Evolutionary conservation across 1,140 invertebrate species (phyloP).

Genomic region (Centruroides sculpturatus): DNA sequence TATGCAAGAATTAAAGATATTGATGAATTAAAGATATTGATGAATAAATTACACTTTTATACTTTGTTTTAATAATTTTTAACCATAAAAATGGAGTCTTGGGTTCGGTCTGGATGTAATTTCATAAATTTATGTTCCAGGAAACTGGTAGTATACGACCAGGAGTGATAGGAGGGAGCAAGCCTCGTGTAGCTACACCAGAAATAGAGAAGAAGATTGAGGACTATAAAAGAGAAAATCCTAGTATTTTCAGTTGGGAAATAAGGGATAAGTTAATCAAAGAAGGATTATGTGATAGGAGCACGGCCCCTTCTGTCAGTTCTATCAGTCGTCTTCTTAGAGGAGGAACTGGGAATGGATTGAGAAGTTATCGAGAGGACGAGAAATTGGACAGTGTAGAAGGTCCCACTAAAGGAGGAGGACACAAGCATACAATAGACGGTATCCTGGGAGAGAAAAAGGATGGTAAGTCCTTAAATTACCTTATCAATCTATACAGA

Average conservation of each 20-base stretch:
- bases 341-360: not conserved
- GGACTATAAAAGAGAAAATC: slow-evolving; percentile 79
- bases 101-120: no score
- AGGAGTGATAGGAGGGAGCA: slow-evolving; percentile 57
- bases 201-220: slow-evolving; percentile 82
- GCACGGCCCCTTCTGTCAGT: slow-evolving; percentile 64
- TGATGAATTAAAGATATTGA: no score
- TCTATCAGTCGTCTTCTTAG: slow-evolving; percentile 68
- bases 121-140: slow-evolving; percentile 2
- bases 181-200: slow-evolving; percentile 49
- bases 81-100: no score
- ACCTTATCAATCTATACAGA: no score
- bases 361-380: not conserved
- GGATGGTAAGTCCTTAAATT: slow-evolving; percentile 1
- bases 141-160: slow-evolving; percentile 82
- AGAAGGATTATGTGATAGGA: slow-evolving; percentile 68
- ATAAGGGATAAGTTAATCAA: slow-evolving; percentile 62
- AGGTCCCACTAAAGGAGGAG: slow-evolving; percentile 3
- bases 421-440: slow-evolving; percentile 20
- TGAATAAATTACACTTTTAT: no score
- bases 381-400: not conserved
- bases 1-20: no score
- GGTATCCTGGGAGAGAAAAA: slow-evolving; percentile 18
- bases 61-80: no score
- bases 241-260: slow-evolving; percentile 92